Base-by-base conservation (phyloP, 2,113 vertebrate species). In the Malurus alboscapulatus region DNA sequence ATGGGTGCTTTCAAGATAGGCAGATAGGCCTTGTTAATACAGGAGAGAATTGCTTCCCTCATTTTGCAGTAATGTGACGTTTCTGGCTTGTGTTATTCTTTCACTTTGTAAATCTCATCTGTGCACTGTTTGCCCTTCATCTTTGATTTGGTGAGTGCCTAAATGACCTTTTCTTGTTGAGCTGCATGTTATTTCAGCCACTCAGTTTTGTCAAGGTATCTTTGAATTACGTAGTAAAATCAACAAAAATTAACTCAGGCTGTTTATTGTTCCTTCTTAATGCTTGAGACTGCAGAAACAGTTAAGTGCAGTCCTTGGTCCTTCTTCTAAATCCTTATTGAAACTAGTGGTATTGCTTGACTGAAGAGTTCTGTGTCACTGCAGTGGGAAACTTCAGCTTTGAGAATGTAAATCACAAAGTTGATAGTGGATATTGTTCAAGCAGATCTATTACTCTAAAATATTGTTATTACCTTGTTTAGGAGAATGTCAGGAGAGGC, bases 281-380 rank as follows among this genome's bases (percentile, higher is more conserved):
- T 36, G 21, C 6, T 2, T 36, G 50, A 79, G 34, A 32, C 19
- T 0, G 0, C 47, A 29, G 2, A 6, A 44, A 47, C 6, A 16
- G 17, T 54, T 68, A 47, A 47, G 17, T n/a, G 15, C 40, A 40
- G 30, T 65, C 18, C 32, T 81, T 55, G 29, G 13, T 32, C 25
- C 14, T 71, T 80, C 54, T 90, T 79, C 32, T 26, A 88, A 62
- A 74, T 68, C 40, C 14, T 38, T 55, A 7, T 12, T 75, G n/a
- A 36, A 85, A 61, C 36, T 26, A 34, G 17, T 34, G 34, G 2
- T 58, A 7, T 58, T 78, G 20, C 24, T 58, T 44, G 15, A 62
- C 17, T 72, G 22, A 29, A 50, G 20, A 32, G 29, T 61, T 66
- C 25, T 83, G 50, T 55, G 19, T 30, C 83, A 38, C 45, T 67